These are phyloP conservation scores for Heterohyrax brucei DNA, from an alignment of 2,797 vertebrate species.

Conservation along the genomic window DNA sequence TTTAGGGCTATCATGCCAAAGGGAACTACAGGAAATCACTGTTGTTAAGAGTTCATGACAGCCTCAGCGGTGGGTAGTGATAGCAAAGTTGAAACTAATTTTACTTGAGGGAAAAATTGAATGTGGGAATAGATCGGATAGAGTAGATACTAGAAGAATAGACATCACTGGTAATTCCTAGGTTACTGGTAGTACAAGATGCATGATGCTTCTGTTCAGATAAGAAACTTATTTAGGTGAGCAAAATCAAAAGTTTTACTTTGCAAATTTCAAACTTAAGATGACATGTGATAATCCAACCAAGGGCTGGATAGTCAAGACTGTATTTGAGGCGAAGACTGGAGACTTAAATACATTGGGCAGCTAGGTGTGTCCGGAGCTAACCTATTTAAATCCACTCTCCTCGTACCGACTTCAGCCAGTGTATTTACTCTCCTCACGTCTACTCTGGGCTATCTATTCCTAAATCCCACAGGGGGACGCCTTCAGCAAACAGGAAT, in stretches of 20 bases:
- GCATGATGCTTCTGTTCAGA: not conserved
- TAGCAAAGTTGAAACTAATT: not conserved
- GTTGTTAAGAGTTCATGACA: not conserved
- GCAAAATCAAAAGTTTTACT: not conserved
- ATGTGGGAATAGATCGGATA: not conserved
- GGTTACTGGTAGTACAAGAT: not conserved
- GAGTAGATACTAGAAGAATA: not conserved
- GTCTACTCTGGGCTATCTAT: too few relatives aligned
- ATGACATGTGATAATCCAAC: not conserved
- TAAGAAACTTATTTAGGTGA: not conserved
- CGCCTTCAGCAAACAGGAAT: too few relatives aligned
- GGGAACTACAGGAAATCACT: not conserved
- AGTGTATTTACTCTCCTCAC: too few relatives aligned
- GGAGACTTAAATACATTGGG: not conserved
- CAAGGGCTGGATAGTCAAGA: not conserved
- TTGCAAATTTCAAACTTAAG: not conserved
- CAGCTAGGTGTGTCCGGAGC: not conserved
- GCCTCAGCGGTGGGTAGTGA: not conserved
- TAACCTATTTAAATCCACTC: too few relatives aligned
- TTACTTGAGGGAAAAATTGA: not conserved
- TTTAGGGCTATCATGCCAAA: slow-evolving; percentile 6
- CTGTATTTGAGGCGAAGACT: not conserved
- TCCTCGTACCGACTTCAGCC: too few relatives aligned
- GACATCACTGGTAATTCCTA: not conserved
- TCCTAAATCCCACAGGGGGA: too few relatives aligned